Conservation (phyloP, 2,888 invertebrate species). For the Troides oblongomaculatus region DNA sequence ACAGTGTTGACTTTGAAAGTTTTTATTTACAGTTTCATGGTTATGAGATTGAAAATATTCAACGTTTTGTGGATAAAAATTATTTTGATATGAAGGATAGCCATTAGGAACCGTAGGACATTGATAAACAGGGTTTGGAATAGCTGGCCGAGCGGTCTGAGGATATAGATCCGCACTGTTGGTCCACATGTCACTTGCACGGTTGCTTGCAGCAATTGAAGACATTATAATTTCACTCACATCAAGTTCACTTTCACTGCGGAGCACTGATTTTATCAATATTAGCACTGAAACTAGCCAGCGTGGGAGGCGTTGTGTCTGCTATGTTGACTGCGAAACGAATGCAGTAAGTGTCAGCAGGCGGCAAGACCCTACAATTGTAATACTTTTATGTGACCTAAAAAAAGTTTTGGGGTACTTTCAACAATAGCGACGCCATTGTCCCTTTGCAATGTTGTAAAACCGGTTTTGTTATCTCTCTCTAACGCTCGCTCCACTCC, state of each 20-base stretch:
- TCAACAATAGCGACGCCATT: conserved; percentile 76
- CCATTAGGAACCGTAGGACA: conserved; percentile 48
- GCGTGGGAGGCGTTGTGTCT: conserved; percentile 69
- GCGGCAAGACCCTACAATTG: conserved; percentile 75
- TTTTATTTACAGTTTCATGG: conserved; percentile 50
- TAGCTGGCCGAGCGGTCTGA: conserved; percentile 55
- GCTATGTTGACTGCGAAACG: conserved; percentile 71
- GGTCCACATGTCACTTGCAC: conserved; percentile 71
- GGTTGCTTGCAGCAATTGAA: conserved; percentile 60
- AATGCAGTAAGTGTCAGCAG: conserved; percentile 71
- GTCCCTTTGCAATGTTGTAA: conserved; percentile 74
- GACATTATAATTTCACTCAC: conserved; percentile 49
- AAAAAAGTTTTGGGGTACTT: conserved; percentile 78
- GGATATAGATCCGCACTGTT: conserved; percentile 56
- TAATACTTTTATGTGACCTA: conserved; percentile 79
- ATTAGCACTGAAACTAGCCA: conserved; percentile 49
- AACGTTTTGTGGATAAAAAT: conserved; percentile 52
- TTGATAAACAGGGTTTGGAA: conserved; percentile 54
- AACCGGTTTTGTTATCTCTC: conserved; percentile 56
- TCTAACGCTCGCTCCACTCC: conserved; percentile 42
- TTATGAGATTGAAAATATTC: conserved; percentile 50
- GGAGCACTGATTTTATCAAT: conserved; percentile 45
- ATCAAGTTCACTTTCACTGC: conserved; percentile 46
- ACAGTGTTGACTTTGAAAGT: conserved; percentile 42
- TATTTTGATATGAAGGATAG: conserved; percentile 57